These are phyloP conservation scores for Plodia interpunctella DNA, from an alignment of 1,140 invertebrate species.

Conservation along the genomic window DNA sequence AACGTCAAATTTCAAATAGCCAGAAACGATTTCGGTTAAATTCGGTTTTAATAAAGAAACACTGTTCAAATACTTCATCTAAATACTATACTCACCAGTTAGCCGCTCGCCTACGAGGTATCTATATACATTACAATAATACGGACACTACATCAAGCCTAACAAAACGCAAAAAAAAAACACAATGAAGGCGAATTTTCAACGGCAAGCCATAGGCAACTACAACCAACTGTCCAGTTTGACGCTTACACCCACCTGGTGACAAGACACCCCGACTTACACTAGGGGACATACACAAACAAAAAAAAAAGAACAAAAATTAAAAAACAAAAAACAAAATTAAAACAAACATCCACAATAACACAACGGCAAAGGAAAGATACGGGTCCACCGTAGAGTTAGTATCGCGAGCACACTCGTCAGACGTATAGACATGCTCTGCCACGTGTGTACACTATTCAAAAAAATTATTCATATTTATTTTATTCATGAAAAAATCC, in stretches of 20 bases:
- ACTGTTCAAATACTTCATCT: slow-evolving; percentile 24
- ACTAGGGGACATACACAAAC: slow-evolving; percentile 61
- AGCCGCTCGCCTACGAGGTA: slow-evolving; percentile 18
- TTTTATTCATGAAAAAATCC: slow-evolving; percentile 57
- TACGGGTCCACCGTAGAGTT: slow-evolving; percentile 53
- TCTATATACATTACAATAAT: slow-evolving; percentile 51
- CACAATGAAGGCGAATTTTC: slow-evolving; percentile 57
- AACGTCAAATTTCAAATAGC: slow-evolving; percentile 44
- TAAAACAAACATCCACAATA: slow-evolving; percentile 60
- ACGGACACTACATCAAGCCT: slow-evolving; percentile 71
- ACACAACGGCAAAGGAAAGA: slow-evolving; percentile 65
- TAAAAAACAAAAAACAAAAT: slow-evolving; percentile 42
- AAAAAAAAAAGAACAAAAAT: slow-evolving; percentile 42
- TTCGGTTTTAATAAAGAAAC: slow-evolving; percentile 20
- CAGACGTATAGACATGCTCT: slow-evolving; percentile 53
- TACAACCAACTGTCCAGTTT: slow-evolving; percentile 51
- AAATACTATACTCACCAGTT: slow-evolving; percentile 34
- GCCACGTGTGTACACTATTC: slow-evolving; percentile 37
- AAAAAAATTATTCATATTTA: slow-evolving; percentile 19
- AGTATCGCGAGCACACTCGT: slow-evolving; percentile 56
- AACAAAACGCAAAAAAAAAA: slow-evolving; percentile 71
- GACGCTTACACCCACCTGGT: slow-evolving; percentile 57
- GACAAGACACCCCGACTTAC: slow-evolving; percentile 52
- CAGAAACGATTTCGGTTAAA: slow-evolving; percentile 42
- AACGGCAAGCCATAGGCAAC: slow-evolving; percentile 61